Evolutionary conservation across 2,888 invertebrate species (phyloP).

Genomic region (Creontiades dilutus): DNA sequence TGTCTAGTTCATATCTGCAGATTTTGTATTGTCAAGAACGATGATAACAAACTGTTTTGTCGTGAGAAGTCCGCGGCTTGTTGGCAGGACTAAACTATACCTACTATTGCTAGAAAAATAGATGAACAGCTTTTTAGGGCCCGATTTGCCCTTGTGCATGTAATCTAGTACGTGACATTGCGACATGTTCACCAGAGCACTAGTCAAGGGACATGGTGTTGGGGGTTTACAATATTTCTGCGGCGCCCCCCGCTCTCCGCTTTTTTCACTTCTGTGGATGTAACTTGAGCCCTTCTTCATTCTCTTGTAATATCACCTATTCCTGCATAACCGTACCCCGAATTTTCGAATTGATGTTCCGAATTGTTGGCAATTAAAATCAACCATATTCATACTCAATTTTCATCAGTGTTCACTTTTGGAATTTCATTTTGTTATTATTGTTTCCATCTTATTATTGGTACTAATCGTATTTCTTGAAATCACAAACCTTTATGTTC

Average conservation of each 20-base stretch:
- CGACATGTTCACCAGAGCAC: constrained; percentile 16
- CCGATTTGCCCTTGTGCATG: constrained; percentile 55
- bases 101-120: constrained; percentile 32
- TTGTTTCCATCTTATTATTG: too few species aligned
- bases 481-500: too few species aligned
- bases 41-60: neutral
- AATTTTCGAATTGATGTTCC: neutral
- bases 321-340: neutral
- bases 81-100: constrained; percentile 47
- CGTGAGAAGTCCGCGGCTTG: constrained; percentile 50
- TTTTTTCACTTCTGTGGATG: constrained; percentile 30
- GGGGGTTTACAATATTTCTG: constrained; percentile 3
- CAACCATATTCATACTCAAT: neutral
- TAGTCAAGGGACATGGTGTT: constrained; percentile 33
- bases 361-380: neutral
- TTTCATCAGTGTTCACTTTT: neutral
- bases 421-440: neutral
- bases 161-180: constrained; percentile 40
- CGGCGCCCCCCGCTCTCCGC: constrained; percentile 4
- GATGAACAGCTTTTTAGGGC: constrained; percentile 50
- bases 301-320: neutral
- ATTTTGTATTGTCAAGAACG: neutral
- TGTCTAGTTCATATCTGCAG: neutral
- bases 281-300: neutral
- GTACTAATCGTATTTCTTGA: too few species aligned